These are phyloP conservation scores for Maccullochella peelii DNA, from an alignment of 2,113 vertebrate species.

Conservation along the genomic window DNA sequence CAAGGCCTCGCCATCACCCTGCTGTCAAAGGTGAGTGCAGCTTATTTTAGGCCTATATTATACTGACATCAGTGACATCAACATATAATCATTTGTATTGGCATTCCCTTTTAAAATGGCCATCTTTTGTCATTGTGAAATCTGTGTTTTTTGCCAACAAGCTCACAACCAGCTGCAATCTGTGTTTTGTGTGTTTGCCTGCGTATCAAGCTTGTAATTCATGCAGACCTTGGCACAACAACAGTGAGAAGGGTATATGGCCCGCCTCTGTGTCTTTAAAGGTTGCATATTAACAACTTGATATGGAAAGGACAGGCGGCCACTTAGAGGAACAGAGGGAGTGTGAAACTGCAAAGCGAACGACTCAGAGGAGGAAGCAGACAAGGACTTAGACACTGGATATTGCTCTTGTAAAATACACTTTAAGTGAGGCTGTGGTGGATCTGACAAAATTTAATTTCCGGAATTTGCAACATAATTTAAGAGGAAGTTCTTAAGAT, in stretches of 20 bases:
- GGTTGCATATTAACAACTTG: slow-evolving; percentile 82
- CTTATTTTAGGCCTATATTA: neutral
- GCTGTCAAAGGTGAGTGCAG: neutral
- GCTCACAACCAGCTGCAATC: neutral
- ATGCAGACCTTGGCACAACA: slow-evolving; percentile 42
- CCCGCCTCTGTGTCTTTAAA: slow-evolving; percentile 46
- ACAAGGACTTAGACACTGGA: neutral
- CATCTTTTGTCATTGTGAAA: neutral
- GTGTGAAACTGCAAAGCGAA: neutral
- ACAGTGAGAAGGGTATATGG: slow-evolving; percentile 46
- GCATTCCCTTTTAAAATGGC: neutral
- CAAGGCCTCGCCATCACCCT: neutral
- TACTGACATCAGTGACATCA: neutral
- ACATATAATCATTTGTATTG: too few species aligned
- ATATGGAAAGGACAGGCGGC: slow-evolving; percentile 20
- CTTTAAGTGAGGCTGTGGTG: neutral
- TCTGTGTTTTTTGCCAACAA: neutral
- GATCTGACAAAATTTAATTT: neutral
- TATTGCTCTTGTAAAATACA: neutral
- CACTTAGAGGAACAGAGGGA: slow-evolving; percentile 31
- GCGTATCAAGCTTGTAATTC: slow-evolving; percentile 33
- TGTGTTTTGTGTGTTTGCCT: slow-evolving; percentile 6
- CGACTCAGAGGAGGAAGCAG: neutral
- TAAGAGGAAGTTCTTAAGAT: neutral
- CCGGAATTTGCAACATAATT: neutral